Evolutionary conservation across 2,113 vertebrate species (phyloP), one percentile per base, ranked within the genome.

Genomic region (Triplophysa dalaica): DNA sequence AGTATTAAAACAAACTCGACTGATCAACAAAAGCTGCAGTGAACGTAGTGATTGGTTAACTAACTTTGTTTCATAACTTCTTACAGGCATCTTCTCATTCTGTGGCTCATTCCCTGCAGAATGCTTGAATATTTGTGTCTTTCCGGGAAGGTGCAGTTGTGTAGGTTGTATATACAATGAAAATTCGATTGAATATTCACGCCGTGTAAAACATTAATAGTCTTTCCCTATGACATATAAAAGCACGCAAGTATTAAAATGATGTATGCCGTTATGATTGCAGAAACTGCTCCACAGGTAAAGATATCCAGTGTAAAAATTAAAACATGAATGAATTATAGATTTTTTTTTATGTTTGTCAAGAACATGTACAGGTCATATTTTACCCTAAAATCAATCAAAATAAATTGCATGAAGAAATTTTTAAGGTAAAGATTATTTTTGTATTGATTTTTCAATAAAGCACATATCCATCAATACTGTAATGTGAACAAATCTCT

Each of bases 1-100:
- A 74, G 69, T 52, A 77, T 75, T 69, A 45, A 43, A 61, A 75
- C 75, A 86, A 84, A 84, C 86, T 82, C 86, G 85, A 88, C 78
- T 86, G 8, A 45, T n/a, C 54, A 85, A 29, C 24, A 70, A 14
- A 81, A 74, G n/a, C 38, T 74, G 12, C 45, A 45, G 26, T 56
- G 16, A 80, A 65, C 26, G 63, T 80, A 80, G 70, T 80, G 79
- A 75, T 80, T 75, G 8, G 52, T 50, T 41, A 52, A 41, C 67
- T 52, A 78, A 19, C 65, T 66, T 52, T 58, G 62, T 63, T 70
- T 38, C 33, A 38, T 0, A 58, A 21, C 33, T 48, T 14, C 67
- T 52, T 52, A 60, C 48, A 68, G 48, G 26, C 17, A 10, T 68
- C 17, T 21, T 13, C 67, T 66, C 75, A 66, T 63, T 70, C 67